Evolutionary conservation across 2,113 vertebrate species (phyloP), one percentile per base, ranked within the genome.

Genomic region (Eublepharis macularius): DNA sequence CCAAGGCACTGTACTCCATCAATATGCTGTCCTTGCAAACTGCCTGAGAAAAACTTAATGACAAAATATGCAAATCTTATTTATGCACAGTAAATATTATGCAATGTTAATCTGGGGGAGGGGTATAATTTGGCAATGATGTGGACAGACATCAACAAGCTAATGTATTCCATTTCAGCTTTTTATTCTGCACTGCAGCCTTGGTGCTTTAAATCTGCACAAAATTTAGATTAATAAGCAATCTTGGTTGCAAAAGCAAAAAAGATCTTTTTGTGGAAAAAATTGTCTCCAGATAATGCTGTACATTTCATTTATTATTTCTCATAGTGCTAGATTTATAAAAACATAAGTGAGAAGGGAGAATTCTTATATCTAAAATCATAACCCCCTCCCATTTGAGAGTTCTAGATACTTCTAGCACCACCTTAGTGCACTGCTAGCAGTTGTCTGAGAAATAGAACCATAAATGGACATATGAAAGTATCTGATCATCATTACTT

Each of bases 211-310:
- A 29, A 45, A 88, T 0, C 57, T 86, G 83, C 74, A 76, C 16
- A 87, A 69, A 86, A 80, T 94, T 91, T 17, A 34, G 85, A 77
- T 94, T 88, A 91, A 86, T 88, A 91, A 86, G 85, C 91, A 88
- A 87, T 88, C 90, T 43, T 81, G 88, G 79, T 86, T 80, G 74
- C 86, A 74, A 86, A 74, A 47, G 81, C 84, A 1, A 9, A 63
- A 36, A 24, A 60, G 57, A 60, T 60, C 57, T 60, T 73, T 85
- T 85, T 66, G 77, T 17, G 24, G 77, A 72, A n/a, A 86, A 54
- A 66, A 39, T 86, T 0, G 0, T 82, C 29, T 45, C 72, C 79
- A 51, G 14, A n/a, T 85, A 76, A 47, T 83, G 77, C 85, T 6
- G 73, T 92, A 90, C 74, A 88, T 51, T 85, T 85, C 51, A 79